phyloP scores from a whole-genome alignment of 2,113 vertebrate species.

The Syngnathus typhle region DNA sequence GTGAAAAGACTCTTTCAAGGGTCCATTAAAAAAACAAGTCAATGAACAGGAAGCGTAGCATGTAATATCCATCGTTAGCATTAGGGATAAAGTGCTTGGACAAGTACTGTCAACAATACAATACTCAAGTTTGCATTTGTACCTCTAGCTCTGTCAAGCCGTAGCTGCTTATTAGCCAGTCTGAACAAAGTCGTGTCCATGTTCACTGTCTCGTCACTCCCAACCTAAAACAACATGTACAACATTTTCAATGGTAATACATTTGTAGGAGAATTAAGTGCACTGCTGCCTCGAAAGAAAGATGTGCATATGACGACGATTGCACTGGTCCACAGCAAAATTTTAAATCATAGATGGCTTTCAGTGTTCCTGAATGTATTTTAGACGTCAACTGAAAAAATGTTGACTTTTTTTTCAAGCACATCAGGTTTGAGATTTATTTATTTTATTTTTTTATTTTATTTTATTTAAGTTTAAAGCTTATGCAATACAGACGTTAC shows the following conservation, averaged over 20 bases:
- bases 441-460: too few species aligned
- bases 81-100: neutral
- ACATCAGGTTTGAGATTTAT: too few species aligned
- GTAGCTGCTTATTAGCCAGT: constrained; percentile 69
- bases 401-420: too few species aligned
- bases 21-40: constrained; percentile 19
- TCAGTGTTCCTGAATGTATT: too few species aligned
- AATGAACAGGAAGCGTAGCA: neutral
- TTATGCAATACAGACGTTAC: too few species aligned
- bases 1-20: constrained; percentile 26
- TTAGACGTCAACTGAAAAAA: too few species aligned
- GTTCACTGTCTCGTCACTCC: constrained; percentile 51
- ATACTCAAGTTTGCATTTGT: neutral
- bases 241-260: constrained; percentile 6
- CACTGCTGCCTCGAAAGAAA: neutral
- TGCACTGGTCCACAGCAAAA: too few species aligned
- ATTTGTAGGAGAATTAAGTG: neutral
- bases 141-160: constrained; percentile 70
- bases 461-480: too few species aligned
- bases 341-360: too few species aligned
- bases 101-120: neutral
- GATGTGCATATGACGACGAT: too few species aligned
- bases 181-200: constrained; percentile 58
- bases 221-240: constrained; percentile 54
- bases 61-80: neutral